These are phyloP conservation scores for Eledone cirrhosa DNA, from an alignment of 2,888 invertebrate species.

Conservation along the genomic window DNA sequence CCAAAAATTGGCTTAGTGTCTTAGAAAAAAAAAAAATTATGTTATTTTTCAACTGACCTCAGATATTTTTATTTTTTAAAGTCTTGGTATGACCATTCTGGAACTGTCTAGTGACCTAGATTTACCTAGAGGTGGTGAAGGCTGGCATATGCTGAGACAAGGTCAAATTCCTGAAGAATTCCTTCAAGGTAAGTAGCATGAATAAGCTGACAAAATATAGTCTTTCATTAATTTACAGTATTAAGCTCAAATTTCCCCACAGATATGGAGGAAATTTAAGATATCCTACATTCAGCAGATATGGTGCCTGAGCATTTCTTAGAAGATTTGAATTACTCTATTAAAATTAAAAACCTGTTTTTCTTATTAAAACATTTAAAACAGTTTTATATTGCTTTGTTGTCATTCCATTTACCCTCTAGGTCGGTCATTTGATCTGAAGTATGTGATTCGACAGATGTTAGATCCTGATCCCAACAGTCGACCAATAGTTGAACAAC, in stretches of 20 bases:
- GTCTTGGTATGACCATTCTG: constrained; percentile 78
- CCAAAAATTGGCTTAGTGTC: too few species aligned
- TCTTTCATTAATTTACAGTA: too few species aligned
- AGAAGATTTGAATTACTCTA: neutral
- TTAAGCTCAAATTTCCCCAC: too few species aligned
- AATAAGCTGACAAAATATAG: neutral
- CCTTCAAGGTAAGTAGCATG: constrained; percentile 44
- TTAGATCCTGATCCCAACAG: constrained; percentile 70
- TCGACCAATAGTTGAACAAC: constrained; percentile 71
- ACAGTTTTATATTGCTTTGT: neutral
- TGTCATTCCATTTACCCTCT: constrained; percentile 29
- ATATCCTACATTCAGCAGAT: too few species aligned
- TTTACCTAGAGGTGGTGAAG: constrained; percentile 75
- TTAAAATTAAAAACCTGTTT: neutral
- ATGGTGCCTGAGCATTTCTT: too few species aligned
- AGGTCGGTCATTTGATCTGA: constrained; percentile 70
- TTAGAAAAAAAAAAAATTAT: neutral
- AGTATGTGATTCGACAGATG: constrained; percentile 71
- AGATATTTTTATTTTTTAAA: constrained; percentile 47
- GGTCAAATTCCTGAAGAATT: constrained; percentile 71
- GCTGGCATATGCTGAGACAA: constrained; percentile 76
- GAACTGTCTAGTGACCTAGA: constrained; percentile 78
- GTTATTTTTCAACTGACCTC: too few species aligned
- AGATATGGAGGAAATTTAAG: too few species aligned
- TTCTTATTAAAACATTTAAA: neutral